Evolutionary conservation across 92 coral and sea anemone species (phyloP).

Genomic region (Chrysogorgia sp.): DNA sequence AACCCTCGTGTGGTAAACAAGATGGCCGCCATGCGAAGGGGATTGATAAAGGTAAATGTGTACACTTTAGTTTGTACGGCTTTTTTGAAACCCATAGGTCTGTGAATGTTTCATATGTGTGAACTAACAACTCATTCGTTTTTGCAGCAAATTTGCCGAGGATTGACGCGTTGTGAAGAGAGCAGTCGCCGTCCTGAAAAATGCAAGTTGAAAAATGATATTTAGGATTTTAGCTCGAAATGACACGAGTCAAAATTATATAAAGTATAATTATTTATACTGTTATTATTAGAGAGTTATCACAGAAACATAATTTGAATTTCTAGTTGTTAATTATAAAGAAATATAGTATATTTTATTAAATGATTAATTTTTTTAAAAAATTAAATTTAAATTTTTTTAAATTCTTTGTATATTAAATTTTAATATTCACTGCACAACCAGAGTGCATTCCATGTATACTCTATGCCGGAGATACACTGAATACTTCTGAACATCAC

Average conservation of each 20-base stretch:
- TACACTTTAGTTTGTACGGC: not conserved
- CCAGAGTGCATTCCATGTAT: too few relatives aligned
- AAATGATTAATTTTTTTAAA: too few relatives aligned
- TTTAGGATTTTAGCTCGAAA: not conserved
- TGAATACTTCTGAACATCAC: too few relatives aligned
- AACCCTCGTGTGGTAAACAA: constrained; percentile 41
- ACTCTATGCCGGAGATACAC: too few relatives aligned
- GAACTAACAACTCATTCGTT: not conserved
- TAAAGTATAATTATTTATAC: not conserved
- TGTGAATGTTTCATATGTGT: not conserved
- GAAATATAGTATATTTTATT: too few relatives aligned
- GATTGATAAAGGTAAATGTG: constrained; percentile 24
- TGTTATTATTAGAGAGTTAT: not conserved
- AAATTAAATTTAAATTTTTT: too few relatives aligned
- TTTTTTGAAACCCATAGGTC: not conserved
- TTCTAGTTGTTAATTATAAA: too few relatives aligned
- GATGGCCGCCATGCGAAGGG: constrained; percentile 31
- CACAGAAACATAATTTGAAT: too few relatives aligned
- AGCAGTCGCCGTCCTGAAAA: constrained; percentile 23
- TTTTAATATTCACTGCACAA: too few relatives aligned
- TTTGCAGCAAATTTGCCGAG: constrained; percentile 34
- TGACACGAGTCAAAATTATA: not conserved
- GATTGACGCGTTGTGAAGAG: constrained; percentile 36
- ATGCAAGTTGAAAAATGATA: not conserved
- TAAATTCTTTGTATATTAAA: too few relatives aligned